Evolutionary conservation across 2,888 invertebrate species (phyloP).

Genomic region (Congeria kusceri): DNA sequence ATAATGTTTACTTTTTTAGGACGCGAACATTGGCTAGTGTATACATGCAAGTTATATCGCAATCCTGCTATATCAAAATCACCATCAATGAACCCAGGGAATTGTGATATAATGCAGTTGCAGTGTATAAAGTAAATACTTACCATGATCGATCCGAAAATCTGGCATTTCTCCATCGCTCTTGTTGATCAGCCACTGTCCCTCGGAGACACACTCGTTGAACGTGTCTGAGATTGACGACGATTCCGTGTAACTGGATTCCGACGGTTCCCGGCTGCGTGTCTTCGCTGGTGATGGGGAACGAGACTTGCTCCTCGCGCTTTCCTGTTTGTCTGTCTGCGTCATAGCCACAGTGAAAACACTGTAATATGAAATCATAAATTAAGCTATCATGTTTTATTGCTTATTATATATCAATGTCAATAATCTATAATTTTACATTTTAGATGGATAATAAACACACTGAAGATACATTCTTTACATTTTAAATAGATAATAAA

Average conservation of each 20-base stretch:
- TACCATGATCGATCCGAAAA: slow-evolving; percentile 73
- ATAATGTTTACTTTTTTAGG: too few species aligned
- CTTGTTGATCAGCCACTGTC: slow-evolving; percentile 83
- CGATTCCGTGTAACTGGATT: slow-evolving; percentile 63
- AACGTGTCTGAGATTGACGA: slow-evolving; percentile 75
- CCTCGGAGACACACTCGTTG: slow-evolving; percentile 81
- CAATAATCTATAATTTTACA: too few species aligned
- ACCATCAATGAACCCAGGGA: too few species aligned
- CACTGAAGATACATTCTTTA: too few species aligned
- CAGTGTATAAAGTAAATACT: not conserved
- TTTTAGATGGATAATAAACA: too few species aligned
- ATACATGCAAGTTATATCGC: too few species aligned
- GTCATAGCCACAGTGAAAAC: slow-evolving; percentile 68
- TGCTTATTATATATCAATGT: too few species aligned
- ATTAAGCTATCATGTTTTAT: too few species aligned
- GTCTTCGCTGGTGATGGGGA: slow-evolving; percentile 54
- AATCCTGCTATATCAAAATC: too few species aligned
- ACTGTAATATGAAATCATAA: slow-evolving; percentile 37
- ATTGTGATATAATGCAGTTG: too few species aligned
- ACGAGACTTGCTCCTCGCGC: slow-evolving; percentile 29
- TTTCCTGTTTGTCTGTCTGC: slow-evolving; percentile 48
- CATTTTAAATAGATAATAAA: too few species aligned
- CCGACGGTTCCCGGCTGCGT: slow-evolving; percentile 58
- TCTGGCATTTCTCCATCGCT: slow-evolving; percentile 83
- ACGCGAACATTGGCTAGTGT: too few species aligned